Percentiles rank a stretch among this genome's conserved stretches.
These are phyloP conservation scores for Pseudanteris insignis DNA, from an alignment of 2,888 invertebrate genomes.

Conservation along the genomic window DNA sequence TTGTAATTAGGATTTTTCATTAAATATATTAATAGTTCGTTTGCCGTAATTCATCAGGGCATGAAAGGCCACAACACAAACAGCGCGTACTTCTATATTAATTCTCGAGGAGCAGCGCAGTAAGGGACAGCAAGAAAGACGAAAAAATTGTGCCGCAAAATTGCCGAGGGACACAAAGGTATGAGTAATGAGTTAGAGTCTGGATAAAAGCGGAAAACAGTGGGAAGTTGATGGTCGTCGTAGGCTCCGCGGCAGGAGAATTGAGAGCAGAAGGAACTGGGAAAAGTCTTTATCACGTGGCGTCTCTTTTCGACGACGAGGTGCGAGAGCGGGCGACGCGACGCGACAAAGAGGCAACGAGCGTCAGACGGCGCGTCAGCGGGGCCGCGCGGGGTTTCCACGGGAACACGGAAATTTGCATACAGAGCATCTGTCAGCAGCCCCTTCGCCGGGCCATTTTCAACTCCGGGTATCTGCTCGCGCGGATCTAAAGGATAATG, in stretches of 20 bases:
- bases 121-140: slow-evolving; percentile 10
- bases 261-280: slow-evolving; percentile 27
- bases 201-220: slow-evolving; percentile 26
- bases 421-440: slow-evolving; percentile 67
- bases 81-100: slow-evolving; percentile 13
- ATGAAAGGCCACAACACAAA: neutral
- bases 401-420: slow-evolving; percentile 63
- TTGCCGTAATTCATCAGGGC: slow-evolving; percentile 8
- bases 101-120: slow-evolving; percentile 8
- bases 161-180: slow-evolving; percentile 20
- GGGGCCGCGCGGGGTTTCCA: slow-evolving; percentile 55
- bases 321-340: slow-evolving; percentile 28
- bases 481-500: slow-evolving; percentile 65
- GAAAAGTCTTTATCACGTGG: slow-evolving; percentile 40
- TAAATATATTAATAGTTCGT: slow-evolving; percentile 3
- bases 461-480: slow-evolving; percentile 61
- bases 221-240: slow-evolving; percentile 13
- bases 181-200: slow-evolving; percentile 33
- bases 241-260: slow-evolving; percentile 3
- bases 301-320: slow-evolving; percentile 31
- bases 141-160: slow-evolving; percentile 24
- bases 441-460: slow-evolving; percentile 65
- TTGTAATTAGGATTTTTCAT: neutral
- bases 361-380: no score
- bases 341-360: slow-evolving; percentile 6